A percentile compares a stretch with the other conserved stretches of the same genome.
These are phyloP conservation scores for Hylyphantes graminicola DNA, from an alignment of 1,140 invertebrate genomes.

Conservation along the genomic window DNA sequence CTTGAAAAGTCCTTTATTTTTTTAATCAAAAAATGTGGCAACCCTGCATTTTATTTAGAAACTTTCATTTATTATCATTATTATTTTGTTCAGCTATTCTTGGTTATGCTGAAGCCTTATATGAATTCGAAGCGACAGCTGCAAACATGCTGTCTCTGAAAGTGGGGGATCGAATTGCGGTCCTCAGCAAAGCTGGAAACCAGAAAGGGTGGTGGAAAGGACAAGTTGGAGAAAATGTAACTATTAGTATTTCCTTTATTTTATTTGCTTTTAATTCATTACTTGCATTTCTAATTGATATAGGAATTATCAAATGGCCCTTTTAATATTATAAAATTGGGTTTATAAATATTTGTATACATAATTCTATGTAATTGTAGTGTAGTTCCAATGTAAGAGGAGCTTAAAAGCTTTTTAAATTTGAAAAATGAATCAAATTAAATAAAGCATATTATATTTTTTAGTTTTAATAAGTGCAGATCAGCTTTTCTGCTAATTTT, in stretches of 20 bases:
- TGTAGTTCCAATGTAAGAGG: too few relatives aligned
- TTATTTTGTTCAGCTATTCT: slow-evolving; percentile 28
- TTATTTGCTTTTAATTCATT: background rate
- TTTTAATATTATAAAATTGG: too few relatives aligned
- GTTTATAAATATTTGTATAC: too few relatives aligned
- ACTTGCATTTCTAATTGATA: background rate
- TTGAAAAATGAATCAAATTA: too few relatives aligned
- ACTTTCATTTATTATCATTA: background rate
- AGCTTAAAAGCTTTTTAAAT: too few relatives aligned
- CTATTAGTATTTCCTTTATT: background rate
- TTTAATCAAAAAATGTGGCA: too few relatives aligned
- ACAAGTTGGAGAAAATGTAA: slow-evolving; percentile 74
- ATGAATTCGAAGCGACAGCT: slow-evolving; percentile 72
- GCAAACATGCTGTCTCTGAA: slow-evolving; percentile 80
- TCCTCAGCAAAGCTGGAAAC: slow-evolving; percentile 81
- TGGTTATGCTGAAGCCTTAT: slow-evolving; percentile 65
- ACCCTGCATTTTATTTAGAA: too few relatives aligned
- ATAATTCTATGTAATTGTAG: too few relatives aligned
- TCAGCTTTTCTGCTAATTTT: too few relatives aligned
- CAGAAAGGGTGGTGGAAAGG: slow-evolving; percentile 87
- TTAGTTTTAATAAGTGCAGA: too few relatives aligned
- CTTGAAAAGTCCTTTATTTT: too few relatives aligned
- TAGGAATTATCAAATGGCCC: background rate
- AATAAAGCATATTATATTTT: too few relatives aligned
- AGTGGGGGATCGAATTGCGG: slow-evolving; percentile 81